Conservation (phyloP, 2,113 vertebrate species). For the Gallinago undulata region DNA sequence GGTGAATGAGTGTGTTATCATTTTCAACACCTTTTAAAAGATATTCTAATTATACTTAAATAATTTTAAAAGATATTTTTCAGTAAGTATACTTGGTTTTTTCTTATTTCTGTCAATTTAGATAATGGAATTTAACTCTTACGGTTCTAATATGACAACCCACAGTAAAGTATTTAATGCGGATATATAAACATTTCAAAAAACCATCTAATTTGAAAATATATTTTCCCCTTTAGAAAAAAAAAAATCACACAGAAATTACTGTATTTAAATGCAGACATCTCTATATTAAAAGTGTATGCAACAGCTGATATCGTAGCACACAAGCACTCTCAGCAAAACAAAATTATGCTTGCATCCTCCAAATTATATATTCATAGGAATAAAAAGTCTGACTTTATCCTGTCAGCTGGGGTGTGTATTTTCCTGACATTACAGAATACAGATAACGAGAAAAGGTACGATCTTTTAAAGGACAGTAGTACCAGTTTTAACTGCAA, state of each 20-base stretch:
- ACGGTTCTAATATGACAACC: background rate
- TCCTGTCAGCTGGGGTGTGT: background rate
- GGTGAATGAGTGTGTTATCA: background rate
- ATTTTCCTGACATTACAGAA: background rate
- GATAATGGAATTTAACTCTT: background rate
- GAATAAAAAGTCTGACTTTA: background rate
- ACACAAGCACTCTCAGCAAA: background rate
- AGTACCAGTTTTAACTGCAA: conserved; percentile 28
- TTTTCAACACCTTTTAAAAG: background rate
- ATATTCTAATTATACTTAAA: background rate
- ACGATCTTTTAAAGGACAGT: background rate
- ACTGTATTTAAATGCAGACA: background rate
- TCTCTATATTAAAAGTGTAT: background rate
- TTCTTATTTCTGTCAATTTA: background rate
- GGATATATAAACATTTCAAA: background rate
- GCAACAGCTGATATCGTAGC: background rate
- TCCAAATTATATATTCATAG: background rate
- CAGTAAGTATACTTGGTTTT: accelerated
- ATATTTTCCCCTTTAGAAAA: background rate
- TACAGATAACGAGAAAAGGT: background rate
- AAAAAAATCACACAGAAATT: background rate
- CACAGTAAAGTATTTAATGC: background rate
- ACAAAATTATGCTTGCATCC: background rate
- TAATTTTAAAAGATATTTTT: background rate
- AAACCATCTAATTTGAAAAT: background rate